Base-by-base conservation (phyloP, 2,888 invertebrate genomes). In the Horisme vitalbata region DNA sequence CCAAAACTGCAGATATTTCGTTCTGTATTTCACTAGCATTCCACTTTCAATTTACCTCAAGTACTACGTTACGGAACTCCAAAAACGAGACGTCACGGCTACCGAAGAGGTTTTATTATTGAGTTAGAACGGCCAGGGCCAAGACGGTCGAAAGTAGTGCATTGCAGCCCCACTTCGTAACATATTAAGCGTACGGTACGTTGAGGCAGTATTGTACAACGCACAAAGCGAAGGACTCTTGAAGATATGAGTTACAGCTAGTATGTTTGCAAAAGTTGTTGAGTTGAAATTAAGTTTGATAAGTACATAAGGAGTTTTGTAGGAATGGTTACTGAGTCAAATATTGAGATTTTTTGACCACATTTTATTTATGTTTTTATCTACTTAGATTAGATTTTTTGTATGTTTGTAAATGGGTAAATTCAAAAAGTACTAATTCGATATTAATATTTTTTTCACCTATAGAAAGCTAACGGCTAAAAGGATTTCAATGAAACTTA, bases 41-140 rank as follows among this genome's bases (percentile, higher is more conserved):
- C 38, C 38, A 27, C 26, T 43, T 43, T 32, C 27, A 55, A 46
- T 34, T 35, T 46, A 24, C 34, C 41, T 46, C 34, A 35, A 44
- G 41, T 47, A 46, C 35, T 26, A 32, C 23, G 21, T 45, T 10
- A 34, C 52, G 54, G 68, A 78, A 72, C 76, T 75, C 82, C 56
- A 72, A 71, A 73, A 76, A 67, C 69, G 67, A 74, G 70, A 78
- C 70, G 75, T 78, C 75, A 73, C 71, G 65, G 68, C 63, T 58
- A 71, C 71, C 65, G 71, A 75, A 80, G 77, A 83, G 81, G 79
- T 85, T 86, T 75, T 81, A 78, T 85, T 88, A 89, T 88, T 85
- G 79, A 80, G 85, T 88, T 85, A 88, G 77, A 73, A 52, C 73
- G 75, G 74, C 73, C 80, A 76, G 63, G 63, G 70, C 71, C 61